Evolutionary conservation across 2,888 invertebrate genomes (phyloP).

Genomic region (Agrochola lota): DNA sequence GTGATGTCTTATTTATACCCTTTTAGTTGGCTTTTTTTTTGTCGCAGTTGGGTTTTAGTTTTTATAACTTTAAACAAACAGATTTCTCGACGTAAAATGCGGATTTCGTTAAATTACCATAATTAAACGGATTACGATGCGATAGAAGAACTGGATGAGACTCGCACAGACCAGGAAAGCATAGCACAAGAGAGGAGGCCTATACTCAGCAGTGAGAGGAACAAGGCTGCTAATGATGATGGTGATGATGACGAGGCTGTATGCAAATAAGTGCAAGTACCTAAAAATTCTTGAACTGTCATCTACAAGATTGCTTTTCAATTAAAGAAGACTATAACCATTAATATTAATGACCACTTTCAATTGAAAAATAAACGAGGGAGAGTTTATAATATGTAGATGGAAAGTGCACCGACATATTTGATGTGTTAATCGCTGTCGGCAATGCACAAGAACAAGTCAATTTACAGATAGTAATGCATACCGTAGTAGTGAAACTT

Average conservation of each 20-base stretch:
- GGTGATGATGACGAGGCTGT: too few relatives aligned
- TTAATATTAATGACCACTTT: constrained; percentile 19
- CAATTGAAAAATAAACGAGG: constrained; percentile 26
- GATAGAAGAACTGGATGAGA: background rate
- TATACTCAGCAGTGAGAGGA: background rate
- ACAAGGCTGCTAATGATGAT: too few relatives aligned
- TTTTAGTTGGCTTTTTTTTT: too few relatives aligned
- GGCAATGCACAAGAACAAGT: constrained; percentile 40
- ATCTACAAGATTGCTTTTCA: background rate
- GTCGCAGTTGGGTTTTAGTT: too few relatives aligned
- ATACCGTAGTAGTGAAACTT: constrained; percentile 51
- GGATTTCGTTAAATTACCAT: background rate
- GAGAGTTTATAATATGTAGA: constrained; percentile 26
- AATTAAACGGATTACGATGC: background rate
- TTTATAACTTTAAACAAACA: too few relatives aligned
- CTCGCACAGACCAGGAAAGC: background rate
- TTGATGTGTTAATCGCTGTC: constrained; percentile 37
- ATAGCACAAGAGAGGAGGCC: background rate
- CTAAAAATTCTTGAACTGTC: background rate
- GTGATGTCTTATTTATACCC: too few relatives aligned
- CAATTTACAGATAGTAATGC: constrained; percentile 32
- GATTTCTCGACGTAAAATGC: too few relatives aligned
- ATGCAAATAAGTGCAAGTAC: background rate
- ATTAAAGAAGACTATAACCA: background rate
- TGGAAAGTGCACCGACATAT: constrained; percentile 30